phyloP scores from a whole-genome alignment of 2,888 invertebrate genomes.

The Allophyes oxyacanthae region DNA sequence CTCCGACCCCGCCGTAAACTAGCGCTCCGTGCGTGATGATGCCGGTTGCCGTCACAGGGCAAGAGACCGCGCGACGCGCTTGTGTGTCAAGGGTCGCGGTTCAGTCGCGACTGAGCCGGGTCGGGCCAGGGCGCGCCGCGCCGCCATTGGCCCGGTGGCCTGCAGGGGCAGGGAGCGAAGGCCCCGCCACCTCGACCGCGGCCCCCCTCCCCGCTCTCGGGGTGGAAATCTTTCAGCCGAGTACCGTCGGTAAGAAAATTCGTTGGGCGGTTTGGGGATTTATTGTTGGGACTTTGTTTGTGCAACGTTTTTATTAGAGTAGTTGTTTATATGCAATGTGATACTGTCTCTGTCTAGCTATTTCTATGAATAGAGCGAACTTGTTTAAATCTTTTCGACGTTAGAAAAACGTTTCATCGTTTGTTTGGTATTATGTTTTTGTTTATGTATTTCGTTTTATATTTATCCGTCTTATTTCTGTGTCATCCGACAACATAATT shows the following conservation, averaged over 20 bases:
- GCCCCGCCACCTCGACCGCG: constrained; percentile 87
- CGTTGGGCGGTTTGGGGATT: constrained; percentile 56
- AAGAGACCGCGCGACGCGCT: constrained; percentile 80
- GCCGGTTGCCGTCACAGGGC: constrained; percentile 82
- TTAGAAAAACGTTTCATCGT: constrained; percentile 30
- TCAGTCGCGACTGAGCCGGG: constrained; percentile 87
- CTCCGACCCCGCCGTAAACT: constrained; percentile 89
- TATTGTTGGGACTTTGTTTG: constrained; percentile 44
- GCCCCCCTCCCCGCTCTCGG: constrained; percentile 72
- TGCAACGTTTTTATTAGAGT: constrained; percentile 45
- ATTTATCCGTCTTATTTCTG: background rate
- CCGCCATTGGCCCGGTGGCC: constrained; percentile 89
- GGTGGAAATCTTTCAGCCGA: constrained; percentile 84
- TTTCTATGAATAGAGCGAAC: constrained; percentile 35
- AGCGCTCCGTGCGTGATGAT: constrained; percentile 90
- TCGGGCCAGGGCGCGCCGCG: constrained; percentile 86
- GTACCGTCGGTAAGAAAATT: constrained; percentile 83
- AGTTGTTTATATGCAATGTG: constrained; percentile 31
- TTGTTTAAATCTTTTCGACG: constrained; percentile 30
- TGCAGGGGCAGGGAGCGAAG: constrained; percentile 87
- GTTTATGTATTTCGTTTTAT: background rate
- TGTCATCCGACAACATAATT: background rate
- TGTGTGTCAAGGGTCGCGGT: constrained; percentile 88
- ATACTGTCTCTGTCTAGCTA: constrained; percentile 42
- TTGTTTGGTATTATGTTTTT: constrained; percentile 7